Conservation (phyloP, 2,113 vertebrate species). For the Anolis carolinensis region DNA sequence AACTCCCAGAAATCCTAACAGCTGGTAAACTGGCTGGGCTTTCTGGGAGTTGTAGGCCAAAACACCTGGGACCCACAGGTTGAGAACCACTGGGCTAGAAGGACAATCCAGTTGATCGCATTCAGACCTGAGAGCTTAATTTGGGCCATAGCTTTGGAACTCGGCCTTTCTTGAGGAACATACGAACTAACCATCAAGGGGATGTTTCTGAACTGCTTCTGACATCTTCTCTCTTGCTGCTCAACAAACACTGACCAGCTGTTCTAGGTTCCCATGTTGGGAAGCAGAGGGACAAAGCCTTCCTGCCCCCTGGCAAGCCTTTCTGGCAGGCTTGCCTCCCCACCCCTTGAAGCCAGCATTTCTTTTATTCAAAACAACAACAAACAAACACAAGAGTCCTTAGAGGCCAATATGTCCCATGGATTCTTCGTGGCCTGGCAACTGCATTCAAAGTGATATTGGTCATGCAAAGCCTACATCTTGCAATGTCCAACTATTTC, state of each 20-base stretch:
- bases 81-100: too few relatives aligned
- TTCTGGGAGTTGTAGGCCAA: too few relatives aligned
- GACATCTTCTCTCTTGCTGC: neutral
- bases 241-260: neutral
- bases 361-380: neutral
- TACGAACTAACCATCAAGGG: neutral
- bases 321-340: neutral
- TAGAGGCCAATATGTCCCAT: neutral
- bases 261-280: neutral
- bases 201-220: neutral
- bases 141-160: constrained; percentile 20
- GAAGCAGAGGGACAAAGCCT: neutral
- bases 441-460: neutral
- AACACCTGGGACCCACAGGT: too few relatives aligned
- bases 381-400: neutral
- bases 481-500: neutral
- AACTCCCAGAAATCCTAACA: too few relatives aligned
- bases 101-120: constrained; percentile 20
- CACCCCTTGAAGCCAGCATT: neutral
- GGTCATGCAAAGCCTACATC: neutral
- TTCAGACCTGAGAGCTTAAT: constrained; percentile 36
- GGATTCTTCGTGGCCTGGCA: neutral
- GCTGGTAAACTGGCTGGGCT: too few relatives aligned
- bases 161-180: neutral
- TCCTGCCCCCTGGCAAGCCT: neutral